Conservation (phyloP, 2,113 vertebrate species). For the Loxodonta africana region DNA sequence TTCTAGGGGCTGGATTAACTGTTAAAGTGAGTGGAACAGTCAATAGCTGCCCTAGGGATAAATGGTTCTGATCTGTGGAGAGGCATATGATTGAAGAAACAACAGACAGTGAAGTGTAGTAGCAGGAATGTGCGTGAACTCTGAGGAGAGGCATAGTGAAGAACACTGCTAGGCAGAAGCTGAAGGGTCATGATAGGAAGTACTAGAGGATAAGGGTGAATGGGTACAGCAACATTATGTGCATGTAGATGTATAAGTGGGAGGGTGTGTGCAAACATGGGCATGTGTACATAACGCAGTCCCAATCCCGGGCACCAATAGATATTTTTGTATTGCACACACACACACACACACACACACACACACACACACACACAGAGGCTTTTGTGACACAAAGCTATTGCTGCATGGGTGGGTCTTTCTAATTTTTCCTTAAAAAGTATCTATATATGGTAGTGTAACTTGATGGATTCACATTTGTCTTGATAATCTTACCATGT, state of each 20-base stretch:
- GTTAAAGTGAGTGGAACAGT: slow-evolving; percentile 33
- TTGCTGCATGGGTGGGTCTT: neutral
- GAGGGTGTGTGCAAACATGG: neutral
- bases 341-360: neutral
- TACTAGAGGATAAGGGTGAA: neutral
- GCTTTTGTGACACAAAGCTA: neutral
- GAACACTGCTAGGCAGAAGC: neutral
- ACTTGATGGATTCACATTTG: neutral
- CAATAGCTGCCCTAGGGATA: slow-evolving; percentile 39
- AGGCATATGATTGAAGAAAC: neutral
- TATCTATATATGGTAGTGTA: neutral
- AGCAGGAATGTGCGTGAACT: neutral
- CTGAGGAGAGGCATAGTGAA: slow-evolving; percentile 19
- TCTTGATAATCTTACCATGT: neutral
- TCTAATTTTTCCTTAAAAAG: slow-evolving; percentile 25
- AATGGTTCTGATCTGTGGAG: neutral
- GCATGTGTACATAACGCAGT: neutral
- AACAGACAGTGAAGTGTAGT: neutral
- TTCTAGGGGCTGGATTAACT: slow-evolving; percentile 39
- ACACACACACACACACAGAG: neutral
- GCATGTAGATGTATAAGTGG: neutral
- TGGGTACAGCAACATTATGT: neutral
- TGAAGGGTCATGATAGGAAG: neutral
- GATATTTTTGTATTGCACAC: neutral
- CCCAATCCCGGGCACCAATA: neutral